phyloP scores from a whole-genome alignment of 1,140 invertebrate species.

The Drosophila melanica region DNA sequence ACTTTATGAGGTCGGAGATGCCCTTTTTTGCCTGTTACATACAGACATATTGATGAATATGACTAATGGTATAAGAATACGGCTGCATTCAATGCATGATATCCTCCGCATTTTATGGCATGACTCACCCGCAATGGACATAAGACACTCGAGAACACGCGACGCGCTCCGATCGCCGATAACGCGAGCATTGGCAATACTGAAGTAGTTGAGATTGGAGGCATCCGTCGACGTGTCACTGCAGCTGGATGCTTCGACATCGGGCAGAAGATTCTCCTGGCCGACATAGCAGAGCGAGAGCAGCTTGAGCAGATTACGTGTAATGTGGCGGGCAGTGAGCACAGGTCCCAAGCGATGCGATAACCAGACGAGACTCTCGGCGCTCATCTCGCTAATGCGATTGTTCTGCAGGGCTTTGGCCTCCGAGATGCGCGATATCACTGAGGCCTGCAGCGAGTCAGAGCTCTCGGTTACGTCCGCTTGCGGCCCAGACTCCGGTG shows the following conservation, averaged over 20 bases:
- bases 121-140: conserved; percentile 88
- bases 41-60: too few relatives aligned
- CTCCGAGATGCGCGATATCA: conserved; percentile 71
- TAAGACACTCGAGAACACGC: conserved; percentile 94
- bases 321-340: conserved; percentile 94
- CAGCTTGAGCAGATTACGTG: conserved; percentile 96
- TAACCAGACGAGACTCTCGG: conserved; percentile 95
- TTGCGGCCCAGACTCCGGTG: conserved; percentile 23
- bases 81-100: neutral
- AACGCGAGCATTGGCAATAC: conserved; percentile 86
- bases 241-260: conserved; percentile 49
- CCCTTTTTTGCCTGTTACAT: too few relatives aligned
- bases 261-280: conserved; percentile 89
- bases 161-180: conserved; percentile 92
- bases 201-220: conserved; percentile 85
- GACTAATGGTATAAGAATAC: neutral
- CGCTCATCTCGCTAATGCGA: conserved; percentile 94
- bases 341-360: conserved; percentile 97
- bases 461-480: conserved; percentile 29
- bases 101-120: conserved; percentile 83
- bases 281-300: conserved; percentile 96
- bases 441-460: conserved; percentile 76
- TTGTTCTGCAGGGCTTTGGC: conserved; percentile 83
- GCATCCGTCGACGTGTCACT: conserved; percentile 57
- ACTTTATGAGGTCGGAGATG: neutral